These are phyloP conservation scores for Sinelater perroti DNA, from an alignment of 2,888 invertebrate species.

Conservation along the genomic window DNA sequence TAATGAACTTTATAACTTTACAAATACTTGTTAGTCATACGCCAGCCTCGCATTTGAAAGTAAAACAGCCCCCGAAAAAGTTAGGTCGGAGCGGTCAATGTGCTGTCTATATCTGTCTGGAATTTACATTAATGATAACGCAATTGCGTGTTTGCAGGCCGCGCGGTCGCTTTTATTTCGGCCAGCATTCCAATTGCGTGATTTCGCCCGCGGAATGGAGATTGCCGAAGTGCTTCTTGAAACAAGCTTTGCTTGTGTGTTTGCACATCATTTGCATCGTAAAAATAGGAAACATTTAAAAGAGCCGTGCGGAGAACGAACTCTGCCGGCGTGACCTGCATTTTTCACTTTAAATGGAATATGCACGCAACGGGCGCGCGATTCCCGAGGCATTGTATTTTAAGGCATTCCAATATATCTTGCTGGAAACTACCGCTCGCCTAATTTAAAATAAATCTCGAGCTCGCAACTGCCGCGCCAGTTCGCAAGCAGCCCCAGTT, in stretches of 20 bases:
- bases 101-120: background rate
- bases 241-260: too few relatives aligned
- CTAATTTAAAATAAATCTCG: constrained; percentile 19
- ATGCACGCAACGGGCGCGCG: background rate
- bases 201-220: background rate
- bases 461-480: constrained; percentile 3
- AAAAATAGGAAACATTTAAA: too few relatives aligned
- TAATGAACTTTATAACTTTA: too few relatives aligned
- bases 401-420: constrained; percentile 14
- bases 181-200: background rate
- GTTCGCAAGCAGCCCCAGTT: background rate
- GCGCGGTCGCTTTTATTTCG: background rate
- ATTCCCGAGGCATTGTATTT: constrained; percentile 7
- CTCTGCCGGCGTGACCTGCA: constrained; percentile 5
- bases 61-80: background rate
- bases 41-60: too few relatives aligned
- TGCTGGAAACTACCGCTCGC: background rate
- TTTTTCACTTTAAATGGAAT: constrained; percentile 6
- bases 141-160: constrained; percentile 8
- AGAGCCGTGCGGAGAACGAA: too few relatives aligned
- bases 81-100: constrained; percentile 1
- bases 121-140: constrained; percentile 12
- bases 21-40: too few relatives aligned
- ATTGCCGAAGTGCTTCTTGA: too few relatives aligned
- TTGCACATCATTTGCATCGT: too few relatives aligned